Base-by-base conservation (phyloP, 2,888 invertebrate species). In the Lomographa bimaculata region DNA sequence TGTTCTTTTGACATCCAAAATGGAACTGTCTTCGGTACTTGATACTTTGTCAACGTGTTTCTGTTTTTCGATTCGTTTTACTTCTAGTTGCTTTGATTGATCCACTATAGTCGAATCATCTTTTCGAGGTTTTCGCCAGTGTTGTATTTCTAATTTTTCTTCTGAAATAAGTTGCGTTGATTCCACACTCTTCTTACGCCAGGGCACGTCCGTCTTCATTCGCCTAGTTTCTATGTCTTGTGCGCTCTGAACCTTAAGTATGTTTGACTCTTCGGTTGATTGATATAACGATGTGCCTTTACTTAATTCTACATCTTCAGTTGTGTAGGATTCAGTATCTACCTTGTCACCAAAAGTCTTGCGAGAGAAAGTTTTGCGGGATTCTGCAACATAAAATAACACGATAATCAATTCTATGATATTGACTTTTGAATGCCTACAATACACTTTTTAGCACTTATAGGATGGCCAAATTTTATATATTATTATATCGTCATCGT, bases 241-340 rank as follows among this genome's bases (percentile, higher is more conserved):
- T 28, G 64, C 36, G 44, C 70, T 71, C 49, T 80, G 57, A 17
- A 85, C 33, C 53, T 74, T 79, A 18, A 86, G 52, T 33, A 87
- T 80, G 48, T 78, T 86, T 5, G 68, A 70, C 46, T 86, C 85
- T 64, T 87, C 86, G 5, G 83, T 82, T 1, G 76, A 65, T 60
- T 82, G 71, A 52, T 73, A 81, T 32, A 57, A 46, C 7, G 72
- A 43, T 50, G 60, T 74, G 37, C 51, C 71, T 21, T 60, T 57
- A 7, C 53, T 64, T 10, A 49, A 43, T 32, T 63, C 59, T 3
- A 49, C 42, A 25, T 67, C 66, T 50, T 74, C 60, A 16, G 57
- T 35, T 26, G 44, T 60, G 1, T 43, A 36, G 11, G 50, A 53
- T 18, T 57, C 59, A 2, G 66, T 43, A 26, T 76, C 75, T 2